Percentiles rank a stretch among this genome's conserved stretches.
Evolutionary conservation across 2,113 vertebrate species (phyloP).

Genomic region (Corythornis cristatus): DNA sequence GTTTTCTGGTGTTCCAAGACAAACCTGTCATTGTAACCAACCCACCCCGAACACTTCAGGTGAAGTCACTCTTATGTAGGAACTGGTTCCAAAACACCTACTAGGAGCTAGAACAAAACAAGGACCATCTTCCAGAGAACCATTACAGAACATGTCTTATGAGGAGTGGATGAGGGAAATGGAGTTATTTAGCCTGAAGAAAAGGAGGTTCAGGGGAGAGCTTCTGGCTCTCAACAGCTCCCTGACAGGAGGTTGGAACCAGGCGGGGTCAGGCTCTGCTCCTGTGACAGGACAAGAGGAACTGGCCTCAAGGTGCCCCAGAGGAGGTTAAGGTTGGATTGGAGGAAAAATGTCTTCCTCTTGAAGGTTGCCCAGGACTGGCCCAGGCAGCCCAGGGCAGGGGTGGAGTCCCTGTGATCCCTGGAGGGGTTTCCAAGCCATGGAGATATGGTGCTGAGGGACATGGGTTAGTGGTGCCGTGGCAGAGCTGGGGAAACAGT

Average conservation of each 20-base stretch:
- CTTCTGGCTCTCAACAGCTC: too few relatives aligned
- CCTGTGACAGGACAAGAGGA: neutral
- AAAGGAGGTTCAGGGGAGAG: too few relatives aligned
- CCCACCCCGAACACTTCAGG: rapidly evolving
- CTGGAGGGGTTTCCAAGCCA: neutral
- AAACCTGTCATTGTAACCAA: neutral
- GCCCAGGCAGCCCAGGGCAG: neutral
- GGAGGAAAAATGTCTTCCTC: neutral
- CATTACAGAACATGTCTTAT: too few relatives aligned
- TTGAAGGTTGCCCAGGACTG: neutral
- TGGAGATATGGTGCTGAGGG: too few relatives aligned
- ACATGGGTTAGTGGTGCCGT: too few relatives aligned
- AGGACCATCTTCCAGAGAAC: neutral
- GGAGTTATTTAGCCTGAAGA: too few relatives aligned
- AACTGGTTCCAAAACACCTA: neutral
- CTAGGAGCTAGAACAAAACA: neutral
- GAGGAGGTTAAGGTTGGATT: too few relatives aligned
- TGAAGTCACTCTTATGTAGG: neutral
- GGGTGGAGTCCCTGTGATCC: neutral
- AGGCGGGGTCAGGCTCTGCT: neutral
- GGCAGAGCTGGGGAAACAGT: too few relatives aligned
- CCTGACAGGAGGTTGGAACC: too few relatives aligned
- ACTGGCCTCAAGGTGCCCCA: neutral
- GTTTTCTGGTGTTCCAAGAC: neutral
- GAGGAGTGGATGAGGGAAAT: too few relatives aligned